Conservation (phyloP, 2,113 vertebrate species). For the Rhabdomys dilectus region DNA sequence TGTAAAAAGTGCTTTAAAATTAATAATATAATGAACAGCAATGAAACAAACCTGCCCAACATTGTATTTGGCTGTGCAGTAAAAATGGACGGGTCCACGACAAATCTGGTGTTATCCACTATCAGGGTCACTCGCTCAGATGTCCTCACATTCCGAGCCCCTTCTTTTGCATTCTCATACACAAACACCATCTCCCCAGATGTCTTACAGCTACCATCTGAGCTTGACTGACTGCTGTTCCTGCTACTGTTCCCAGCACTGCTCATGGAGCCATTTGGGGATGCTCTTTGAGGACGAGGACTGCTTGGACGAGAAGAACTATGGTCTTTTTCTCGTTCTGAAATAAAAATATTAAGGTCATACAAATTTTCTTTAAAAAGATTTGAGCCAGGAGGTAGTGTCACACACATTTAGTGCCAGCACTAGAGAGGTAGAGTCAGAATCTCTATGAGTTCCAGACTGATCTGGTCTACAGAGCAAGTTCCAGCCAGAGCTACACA, state of each 20-base stretch:
- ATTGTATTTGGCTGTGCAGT: slow-evolving; percentile 99
- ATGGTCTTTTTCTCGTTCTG: slow-evolving; percentile 96
- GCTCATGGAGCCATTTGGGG: slow-evolving; percentile 93
- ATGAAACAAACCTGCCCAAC: slow-evolving; percentile 95
- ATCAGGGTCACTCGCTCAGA: slow-evolving; percentile 97
- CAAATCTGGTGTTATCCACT: slow-evolving; percentile 98
- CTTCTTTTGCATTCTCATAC: slow-evolving; percentile 96
- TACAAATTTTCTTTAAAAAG: slow-evolving; percentile 40
- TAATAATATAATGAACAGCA: slow-evolving; percentile 47
- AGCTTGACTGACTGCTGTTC: slow-evolving; percentile 96
- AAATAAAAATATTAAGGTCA: slow-evolving; percentile 57
- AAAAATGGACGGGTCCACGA: slow-evolving; percentile 98
- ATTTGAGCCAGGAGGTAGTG: background rate
- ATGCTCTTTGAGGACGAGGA: slow-evolving; percentile 95
- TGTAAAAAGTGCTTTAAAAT: slow-evolving; percentile 30
- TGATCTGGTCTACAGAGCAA: too few relatives aligned
- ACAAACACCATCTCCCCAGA: slow-evolving; percentile 97
- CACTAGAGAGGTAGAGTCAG: too few relatives aligned
- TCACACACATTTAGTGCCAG: too few relatives aligned
- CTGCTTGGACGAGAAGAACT: slow-evolving; percentile 95
- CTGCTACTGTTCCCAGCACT: slow-evolving; percentile 94
- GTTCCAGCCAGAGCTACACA: too few relatives aligned
- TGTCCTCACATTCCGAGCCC: slow-evolving; percentile 91
- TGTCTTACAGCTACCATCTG: slow-evolving; percentile 94
- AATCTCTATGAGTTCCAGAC: too few relatives aligned